Base-by-base conservation (phyloP, 2,888 invertebrate species). In the Parnassius mnemosyne region DNA sequence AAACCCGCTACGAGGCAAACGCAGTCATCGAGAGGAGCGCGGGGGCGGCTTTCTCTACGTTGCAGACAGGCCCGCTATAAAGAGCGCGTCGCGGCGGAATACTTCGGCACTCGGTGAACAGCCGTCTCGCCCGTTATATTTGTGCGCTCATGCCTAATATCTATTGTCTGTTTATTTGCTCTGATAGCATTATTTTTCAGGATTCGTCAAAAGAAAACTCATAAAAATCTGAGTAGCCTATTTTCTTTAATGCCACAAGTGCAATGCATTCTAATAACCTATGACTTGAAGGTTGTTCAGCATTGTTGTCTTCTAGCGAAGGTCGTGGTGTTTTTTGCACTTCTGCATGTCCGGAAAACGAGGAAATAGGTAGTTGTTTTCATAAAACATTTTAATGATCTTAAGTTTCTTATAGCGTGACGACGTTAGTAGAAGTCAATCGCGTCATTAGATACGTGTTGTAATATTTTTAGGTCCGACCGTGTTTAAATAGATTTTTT, bases 101-200 rank as follows among this genome's bases (percentile, higher is more conserved):
- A 87, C 90, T 87, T 90, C 72, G 91, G 90, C 91, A 91, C 89
- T 91, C 91, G 91, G 90, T 83, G 84, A 79, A 85, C 87, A 90
- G 88, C 90, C 91, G 91, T 89, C 85, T 87, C 78, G 90, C 90
- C 89, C 87, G 84, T 86, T 82, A 85, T 83, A 83, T 75, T 85
- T 78, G 77, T 76, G 75, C 74, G 78, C 74, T 78, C 79, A 83
- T 82, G 79, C 78, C 73, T 76, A 76, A 76, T 16, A 69, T 78
- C 71, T 73, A 81, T 83, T 82, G 76, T 81, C 58, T 53, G 56
- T 65, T 64, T 61, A 51, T 57, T 53, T 60, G 10, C 34, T 42
- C 49, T 10, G 46, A 41, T 42, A 46, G 42, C 46, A 63, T 80
- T 79, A 77, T 77, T 75, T 79, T 79, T 75, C 79, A 72, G 75